Base-by-base conservation (phyloP, 2,888 invertebrate genomes). In the Icerya purchasi region DNA sequence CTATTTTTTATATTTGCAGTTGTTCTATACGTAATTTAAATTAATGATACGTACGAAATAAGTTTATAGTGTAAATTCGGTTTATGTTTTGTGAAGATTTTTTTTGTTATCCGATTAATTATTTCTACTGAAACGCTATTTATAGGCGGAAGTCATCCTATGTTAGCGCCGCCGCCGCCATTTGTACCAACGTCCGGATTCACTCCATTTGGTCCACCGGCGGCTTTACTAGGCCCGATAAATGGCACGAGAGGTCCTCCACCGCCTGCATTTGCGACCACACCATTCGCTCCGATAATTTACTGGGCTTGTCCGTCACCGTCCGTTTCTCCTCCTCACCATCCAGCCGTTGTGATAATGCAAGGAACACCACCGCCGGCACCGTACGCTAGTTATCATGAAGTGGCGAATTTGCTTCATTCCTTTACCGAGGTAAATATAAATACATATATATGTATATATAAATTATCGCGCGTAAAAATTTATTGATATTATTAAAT, bases 261-360 rank as follows among this genome's bases (percentile, higher is more conserved):
- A 21, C 63, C 64, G 23, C 61, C 58, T 22, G 63, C 61, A 58
- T 59, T 63, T n/a, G 58, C 61, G 23, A 58, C 62, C 53, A 61
- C 64, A 18, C 62, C 62, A 10, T 64, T 65, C 64, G 64, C 66
- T 56, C 65, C 64, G 55, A 62, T 65, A 59, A 57, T 65, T 51
- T 65, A 65, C 64, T 65, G 64, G 66, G 63, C 65, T 53, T 66
- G 62, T 63, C 66, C 63, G 59, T 66, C 65, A 22, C 66, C 66
- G n/a, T 65, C 63, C 23, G 64, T 62, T 62, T 64, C 64, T 52
- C 64, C 65, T 5, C 65, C 64, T 2, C 63, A 62, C 50, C 63
- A 61, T 23, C 65, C 61, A 49, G 58, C 64, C 49, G 57, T 64
- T 56, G 65, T 63, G 60, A 53, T 64, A 54, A 62, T 61, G 64